phyloP scores from a whole-genome alignment of 92 coral and sea anemone species.

The Siderastrea radians region DNA sequence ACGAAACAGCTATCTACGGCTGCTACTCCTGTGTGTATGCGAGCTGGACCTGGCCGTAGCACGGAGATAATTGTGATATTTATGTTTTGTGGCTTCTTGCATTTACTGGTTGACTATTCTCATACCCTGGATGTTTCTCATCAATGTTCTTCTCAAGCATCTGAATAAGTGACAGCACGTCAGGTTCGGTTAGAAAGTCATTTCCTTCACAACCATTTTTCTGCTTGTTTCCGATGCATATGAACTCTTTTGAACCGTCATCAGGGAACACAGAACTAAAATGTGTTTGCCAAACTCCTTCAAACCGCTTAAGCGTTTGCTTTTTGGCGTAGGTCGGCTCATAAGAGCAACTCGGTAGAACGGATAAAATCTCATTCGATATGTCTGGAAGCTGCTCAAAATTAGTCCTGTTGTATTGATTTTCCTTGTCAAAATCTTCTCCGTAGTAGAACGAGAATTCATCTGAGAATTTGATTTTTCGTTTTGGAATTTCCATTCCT shows the following conservation, averaged over 20 bases:
- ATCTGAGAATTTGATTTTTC: conserved; percentile 12
- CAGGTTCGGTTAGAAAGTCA: conserved; percentile 53
- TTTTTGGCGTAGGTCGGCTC: conserved; percentile 59
- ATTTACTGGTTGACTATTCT: too few relatives aligned
- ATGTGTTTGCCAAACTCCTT: conserved; percentile 83
- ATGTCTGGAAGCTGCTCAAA: conserved; percentile 13
- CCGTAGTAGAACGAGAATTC: conserved; percentile 9
- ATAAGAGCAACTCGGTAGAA: conserved; percentile 51
- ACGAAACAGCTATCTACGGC: too few relatives aligned
- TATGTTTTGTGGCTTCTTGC: too few relatives aligned
- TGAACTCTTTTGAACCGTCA: conserved; percentile 73
- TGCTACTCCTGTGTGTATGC: too few relatives aligned
- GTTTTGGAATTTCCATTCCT: conserved; percentile 13
- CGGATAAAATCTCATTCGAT: conserved; percentile 30
- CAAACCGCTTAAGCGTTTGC: conserved; percentile 56
- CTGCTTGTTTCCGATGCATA: conserved; percentile 72
- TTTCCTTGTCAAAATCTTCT: conserved; percentile 23
- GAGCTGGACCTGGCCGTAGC: too few relatives aligned
- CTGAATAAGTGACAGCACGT: conserved; percentile 53
- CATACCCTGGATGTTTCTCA: conserved; percentile 31
- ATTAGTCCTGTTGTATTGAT: background rate
- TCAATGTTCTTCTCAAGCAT: conserved; percentile 38
- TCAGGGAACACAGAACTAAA: conserved; percentile 81
- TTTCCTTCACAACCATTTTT: conserved; percentile 79
- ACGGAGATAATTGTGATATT: too few relatives aligned